Percentiles rank a stretch among this genome's conserved stretches.
These are phyloP conservation scores for Tetramorium alpestre DNA, from an alignment of 1,140 invertebrate species.

Conservation along the genomic window DNA sequence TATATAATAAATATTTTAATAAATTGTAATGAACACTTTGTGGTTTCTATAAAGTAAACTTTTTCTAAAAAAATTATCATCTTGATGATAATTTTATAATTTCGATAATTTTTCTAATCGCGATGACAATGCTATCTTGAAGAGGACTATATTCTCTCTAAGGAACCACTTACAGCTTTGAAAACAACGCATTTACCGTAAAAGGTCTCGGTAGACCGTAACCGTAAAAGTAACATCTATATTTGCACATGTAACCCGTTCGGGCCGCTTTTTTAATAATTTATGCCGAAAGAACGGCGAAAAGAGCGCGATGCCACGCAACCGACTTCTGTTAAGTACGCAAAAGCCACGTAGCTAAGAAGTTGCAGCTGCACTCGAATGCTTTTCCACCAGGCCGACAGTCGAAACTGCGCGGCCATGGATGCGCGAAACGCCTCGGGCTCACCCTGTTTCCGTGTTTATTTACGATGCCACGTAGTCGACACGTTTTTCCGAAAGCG, in stretches of 20 bases:
- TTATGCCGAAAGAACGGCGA: constrained; percentile 31
- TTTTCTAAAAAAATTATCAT: neutral
- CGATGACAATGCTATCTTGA: neutral
- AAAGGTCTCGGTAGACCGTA: constrained; percentile 13
- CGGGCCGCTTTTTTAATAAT: constrained; percentile 61
- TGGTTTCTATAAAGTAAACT: neutral
- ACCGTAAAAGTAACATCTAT: constrained; percentile 29
- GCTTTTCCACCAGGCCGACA: neutral
- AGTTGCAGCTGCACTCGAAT: constrained; percentile 36
- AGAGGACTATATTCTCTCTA: neutral
- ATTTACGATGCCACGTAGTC: constrained; percentile 57
- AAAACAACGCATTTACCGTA: constrained; percentile 35
- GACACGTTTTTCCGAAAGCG: constrained; percentile 69
- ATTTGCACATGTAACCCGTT: constrained; percentile 26
- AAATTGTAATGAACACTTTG: neutral
- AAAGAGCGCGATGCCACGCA: constrained; percentile 1
- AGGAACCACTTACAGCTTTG: neutral
- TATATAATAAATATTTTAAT: neutral
- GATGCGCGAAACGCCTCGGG: constrained; percentile 20
- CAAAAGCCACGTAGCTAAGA: constrained; percentile 33
- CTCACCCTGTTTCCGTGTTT: constrained; percentile 60
- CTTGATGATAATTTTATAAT: neutral
- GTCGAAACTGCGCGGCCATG: constrained; percentile 3
- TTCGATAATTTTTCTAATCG: neutral
- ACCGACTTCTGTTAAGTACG: constrained; percentile 63